Evolutionary conservation across 2,888 invertebrate genomes (phyloP).

Genomic region (Myopa tessellatipennis): DNA sequence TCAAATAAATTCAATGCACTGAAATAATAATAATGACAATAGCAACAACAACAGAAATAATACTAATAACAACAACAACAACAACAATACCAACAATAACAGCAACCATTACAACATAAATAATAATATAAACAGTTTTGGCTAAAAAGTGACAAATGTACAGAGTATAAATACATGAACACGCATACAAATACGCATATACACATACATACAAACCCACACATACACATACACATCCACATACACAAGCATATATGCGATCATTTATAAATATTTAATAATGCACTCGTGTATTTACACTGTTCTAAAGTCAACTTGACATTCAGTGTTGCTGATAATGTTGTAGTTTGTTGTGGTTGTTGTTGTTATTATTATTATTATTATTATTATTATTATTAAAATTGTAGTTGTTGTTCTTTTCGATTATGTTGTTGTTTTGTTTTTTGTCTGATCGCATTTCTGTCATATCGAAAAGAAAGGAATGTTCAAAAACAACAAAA

Average conservation of each 20-base stretch:
- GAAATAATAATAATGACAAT: neutral
- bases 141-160: too few relatives aligned
- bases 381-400: too few relatives aligned
- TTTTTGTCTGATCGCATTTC: neutral
- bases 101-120: neutral
- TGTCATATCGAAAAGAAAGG: neutral
- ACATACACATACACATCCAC: neutral
- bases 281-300: neutral
- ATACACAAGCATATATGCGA: neutral
- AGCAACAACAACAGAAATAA: neutral
- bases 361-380: too few relatives aligned
- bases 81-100: neutral
- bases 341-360: too few relatives aligned
- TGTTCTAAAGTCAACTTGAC: too few relatives aligned
- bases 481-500: neutral
- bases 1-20: slow-evolving; percentile 7
- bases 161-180: neutral
- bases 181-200: neutral
- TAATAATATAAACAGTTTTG: neutral
- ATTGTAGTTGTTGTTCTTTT: neutral
- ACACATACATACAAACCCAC: neutral
- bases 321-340: too few relatives aligned
- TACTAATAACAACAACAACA: neutral
- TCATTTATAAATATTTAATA: neutral
- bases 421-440: neutral